These are phyloP conservation scores for Papilio polyxenes DNA, from an alignment of 1,140 invertebrate species.

Conservation along the genomic window DNA sequence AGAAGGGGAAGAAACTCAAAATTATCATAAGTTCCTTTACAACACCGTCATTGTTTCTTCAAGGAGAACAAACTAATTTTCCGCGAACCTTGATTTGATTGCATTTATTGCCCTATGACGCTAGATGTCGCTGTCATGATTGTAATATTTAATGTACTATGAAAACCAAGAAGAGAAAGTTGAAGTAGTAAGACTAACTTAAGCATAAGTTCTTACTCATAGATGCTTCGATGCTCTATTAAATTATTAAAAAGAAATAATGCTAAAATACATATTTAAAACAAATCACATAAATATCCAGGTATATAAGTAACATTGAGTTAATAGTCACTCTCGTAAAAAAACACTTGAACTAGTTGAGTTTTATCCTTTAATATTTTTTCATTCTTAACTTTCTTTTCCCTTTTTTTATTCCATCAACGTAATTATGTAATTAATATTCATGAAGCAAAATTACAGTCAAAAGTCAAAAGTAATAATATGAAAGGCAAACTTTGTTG, in stretches of 20 bases:
- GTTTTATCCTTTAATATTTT: neutral
- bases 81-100: neutral
- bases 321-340: neutral
- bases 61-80: conserved; percentile 1
- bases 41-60: neutral
- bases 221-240: no score
- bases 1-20: conserved; percentile 19
- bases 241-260: no score
- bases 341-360: neutral
- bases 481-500: neutral
- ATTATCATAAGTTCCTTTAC: conserved; percentile 10
- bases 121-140: neutral
- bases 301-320: neutral
- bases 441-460: neutral
- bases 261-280: neutral
- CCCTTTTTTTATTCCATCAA: neutral
- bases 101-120: neutral
- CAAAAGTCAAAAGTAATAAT: conserved; percentile 13
- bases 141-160: conserved; percentile 3
- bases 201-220: no score
- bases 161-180: neutral
- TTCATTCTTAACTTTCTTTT: neutral
- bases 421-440: neutral
- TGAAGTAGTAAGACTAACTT: neutral
- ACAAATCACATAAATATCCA: neutral